Evolutionary conservation across 2,888 invertebrate species (phyloP).

Genomic region (Parnassius smintheus): DNA sequence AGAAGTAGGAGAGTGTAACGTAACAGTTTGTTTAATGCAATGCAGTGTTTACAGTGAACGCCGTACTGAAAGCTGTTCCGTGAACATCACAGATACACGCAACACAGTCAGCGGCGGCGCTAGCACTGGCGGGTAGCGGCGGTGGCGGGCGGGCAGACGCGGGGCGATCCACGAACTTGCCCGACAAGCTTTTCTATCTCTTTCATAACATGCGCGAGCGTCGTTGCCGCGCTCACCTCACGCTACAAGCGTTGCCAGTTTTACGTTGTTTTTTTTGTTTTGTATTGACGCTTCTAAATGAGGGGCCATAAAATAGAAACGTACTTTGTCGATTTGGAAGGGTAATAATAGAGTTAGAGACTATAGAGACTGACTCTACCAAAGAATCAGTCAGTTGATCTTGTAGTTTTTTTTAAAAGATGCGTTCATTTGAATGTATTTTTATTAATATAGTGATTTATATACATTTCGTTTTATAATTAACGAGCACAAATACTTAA

Average conservation of each 20-base stretch:
- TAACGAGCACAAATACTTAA: no score
- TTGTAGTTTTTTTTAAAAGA: constrained; percentile 10
- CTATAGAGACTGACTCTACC: constrained; percentile 27
- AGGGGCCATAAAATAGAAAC: constrained; percentile 73
- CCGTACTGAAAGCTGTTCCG: constrained; percentile 38
- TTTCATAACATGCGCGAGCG: constrained; percentile 70
- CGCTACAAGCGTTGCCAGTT: constrained; percentile 66
- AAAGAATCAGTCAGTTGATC: constrained; percentile 19
- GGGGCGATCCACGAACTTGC: constrained; percentile 65
- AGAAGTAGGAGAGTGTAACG: constrained; percentile 56
- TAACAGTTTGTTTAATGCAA: constrained; percentile 43
- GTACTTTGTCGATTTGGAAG: constrained; percentile 46
- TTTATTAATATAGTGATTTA: no score
- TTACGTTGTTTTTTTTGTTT: constrained; percentile 66
- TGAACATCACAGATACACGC: constrained; percentile 42
- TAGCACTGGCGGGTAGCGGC: constrained; percentile 59
- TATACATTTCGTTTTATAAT: no score
- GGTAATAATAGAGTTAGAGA: constrained; percentile 38
- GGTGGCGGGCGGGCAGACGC: constrained; percentile 41
- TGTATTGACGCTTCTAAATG: constrained; percentile 72
- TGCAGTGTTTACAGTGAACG: constrained; percentile 51
- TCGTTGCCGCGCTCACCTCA: constrained; percentile 66
- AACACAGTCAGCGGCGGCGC: constrained; percentile 59
- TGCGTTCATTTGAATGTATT: no score
- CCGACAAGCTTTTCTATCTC: constrained; percentile 65